phyloP scores from a whole-genome alignment of 2,113 vertebrate species.

The Barnardius zonarius region DNA sequence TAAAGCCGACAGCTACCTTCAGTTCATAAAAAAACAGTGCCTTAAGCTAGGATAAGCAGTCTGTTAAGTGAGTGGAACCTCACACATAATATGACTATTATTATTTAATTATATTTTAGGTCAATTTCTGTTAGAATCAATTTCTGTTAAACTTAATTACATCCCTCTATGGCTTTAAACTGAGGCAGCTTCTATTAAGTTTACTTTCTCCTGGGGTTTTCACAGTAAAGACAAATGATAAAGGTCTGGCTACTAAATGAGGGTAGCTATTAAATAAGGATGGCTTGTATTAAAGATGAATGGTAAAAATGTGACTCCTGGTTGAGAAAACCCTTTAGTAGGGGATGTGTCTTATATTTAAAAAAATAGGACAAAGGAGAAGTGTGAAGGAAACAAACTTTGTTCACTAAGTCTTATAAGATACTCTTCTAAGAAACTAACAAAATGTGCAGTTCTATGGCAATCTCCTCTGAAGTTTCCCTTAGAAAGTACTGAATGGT shows the following conservation, averaged over 20 bases:
- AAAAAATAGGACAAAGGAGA: background rate
- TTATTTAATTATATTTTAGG: slow-evolving; percentile 68
- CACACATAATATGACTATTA: slow-evolving; percentile 43
- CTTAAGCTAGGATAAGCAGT: slow-evolving; percentile 14
- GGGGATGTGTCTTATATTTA: background rate
- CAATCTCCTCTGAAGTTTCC: background rate
- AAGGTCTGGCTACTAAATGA: slow-evolving; percentile 58
- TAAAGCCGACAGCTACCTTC: background rate
- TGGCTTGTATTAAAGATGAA: slow-evolving; percentile 19
- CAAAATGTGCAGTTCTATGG: background rate
- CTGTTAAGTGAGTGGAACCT: slow-evolving; percentile 27
- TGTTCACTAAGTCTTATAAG: background rate
- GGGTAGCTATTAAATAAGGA: slow-evolving; percentile 52
- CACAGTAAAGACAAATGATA: slow-evolving; percentile 39
- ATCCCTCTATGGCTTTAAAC: slow-evolving; percentile 58
- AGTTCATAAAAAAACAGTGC: background rate
- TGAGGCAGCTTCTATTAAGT: slow-evolving; percentile 67
- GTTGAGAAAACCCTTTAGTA: background rate
- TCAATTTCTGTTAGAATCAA: slow-evolving; percentile 65
- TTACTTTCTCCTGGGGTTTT: slow-evolving; percentile 64
- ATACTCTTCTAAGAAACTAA: background rate
- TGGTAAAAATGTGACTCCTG: slow-evolving; percentile 29
- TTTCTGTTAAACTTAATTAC: slow-evolving; percentile 68
- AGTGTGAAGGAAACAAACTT: background rate
- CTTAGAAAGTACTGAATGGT: background rate